Evolutionary conservation across 2,797 vertebrate genomes (phyloP).

Genomic region (Neosalanx taihuensis): DNA sequence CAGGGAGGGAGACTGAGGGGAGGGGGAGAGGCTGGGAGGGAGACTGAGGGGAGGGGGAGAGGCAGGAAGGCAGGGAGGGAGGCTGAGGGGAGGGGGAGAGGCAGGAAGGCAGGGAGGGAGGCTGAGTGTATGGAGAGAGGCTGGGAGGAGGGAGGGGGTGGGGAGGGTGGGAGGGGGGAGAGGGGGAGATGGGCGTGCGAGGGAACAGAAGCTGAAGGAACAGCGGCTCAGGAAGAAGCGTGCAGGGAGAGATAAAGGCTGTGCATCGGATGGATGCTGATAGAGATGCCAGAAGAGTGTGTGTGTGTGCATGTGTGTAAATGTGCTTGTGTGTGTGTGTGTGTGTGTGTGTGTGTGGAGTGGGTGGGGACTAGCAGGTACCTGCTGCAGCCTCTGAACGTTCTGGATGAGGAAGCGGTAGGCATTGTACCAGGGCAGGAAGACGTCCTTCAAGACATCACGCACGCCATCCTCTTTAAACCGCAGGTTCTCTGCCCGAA

Average conservation of each 20-base stretch:
- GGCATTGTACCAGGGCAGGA: conserved; percentile 97
- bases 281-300: too few relatives aligned
- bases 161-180: background rate
- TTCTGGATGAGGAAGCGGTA: conserved; percentile 98
- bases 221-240: background rate
- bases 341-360: too few relatives aligned
- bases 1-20: too few relatives aligned
- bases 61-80: too few relatives aligned
- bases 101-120: too few relatives aligned
- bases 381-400: conserved; percentile 87
- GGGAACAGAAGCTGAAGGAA: background rate
- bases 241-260: background rate
- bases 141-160: background rate
- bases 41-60: too few relatives aligned
- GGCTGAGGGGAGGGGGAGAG: too few relatives aligned
- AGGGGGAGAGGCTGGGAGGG: too few relatives aligned
- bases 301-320: background rate
- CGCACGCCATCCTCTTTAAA: conserved; percentile 97
- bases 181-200: background rate
- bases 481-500: conserved; percentile 93
- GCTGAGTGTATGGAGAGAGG: too few relatives aligned
- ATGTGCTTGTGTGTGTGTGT: background rate
- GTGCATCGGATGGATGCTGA: too few relatives aligned
- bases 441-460: conserved; percentile 94
- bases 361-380: conserved; percentile 39